Evolutionary conservation across 2,797 vertebrate species (phyloP), one percentile per base, ranked within the genome.

Genomic region (Poeciliopsis gracilis): DNA sequence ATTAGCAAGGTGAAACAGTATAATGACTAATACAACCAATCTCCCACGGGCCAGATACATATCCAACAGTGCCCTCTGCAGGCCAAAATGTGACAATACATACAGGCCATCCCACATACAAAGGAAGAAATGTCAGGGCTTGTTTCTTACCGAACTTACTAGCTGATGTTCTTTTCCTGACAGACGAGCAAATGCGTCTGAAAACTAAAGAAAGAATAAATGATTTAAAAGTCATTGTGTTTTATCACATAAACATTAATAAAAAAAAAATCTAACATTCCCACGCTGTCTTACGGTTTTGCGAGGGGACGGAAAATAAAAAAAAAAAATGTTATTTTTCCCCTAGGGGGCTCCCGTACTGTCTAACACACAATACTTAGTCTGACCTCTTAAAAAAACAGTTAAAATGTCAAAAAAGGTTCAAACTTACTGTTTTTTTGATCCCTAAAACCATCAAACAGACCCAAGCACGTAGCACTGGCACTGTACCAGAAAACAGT

Each of bases 201-300:
- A 72, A 77, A 77, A 77, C 76, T 77, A 43, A 46, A 23, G 41
- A 72, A 28, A 55, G 8, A 59, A n/a, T 20, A 47, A 46, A 47
- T 15, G 1, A 25, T 23, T 59, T 23, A 9, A 18, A 38, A 12
- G 3, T 43, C 18, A 45, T n/a, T 5, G 36, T 28, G 12, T 28
- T 72, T 72, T 3, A 25, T 3, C 28, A 25, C 59, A 23, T 59
- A 45, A 72, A 15, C 30, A 13, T 12, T 41, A 41, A 41, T 57
- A n/a, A 6, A 3, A 4, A 30, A 28, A 59, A 59, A 6, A 30
- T 30, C 30, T 59, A 59, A 59, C n/a, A 59, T 59, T 59, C 12
- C 57, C 25, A 59, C 13, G 6, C 7, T 23, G 47, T 51, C 53
- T 25, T 38, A 38, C 36, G 36, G 36, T 38, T 38, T 38, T 38